Conservation (phyloP, 1,140 invertebrate species). For the Brachionus rotundiformis region DNA sequence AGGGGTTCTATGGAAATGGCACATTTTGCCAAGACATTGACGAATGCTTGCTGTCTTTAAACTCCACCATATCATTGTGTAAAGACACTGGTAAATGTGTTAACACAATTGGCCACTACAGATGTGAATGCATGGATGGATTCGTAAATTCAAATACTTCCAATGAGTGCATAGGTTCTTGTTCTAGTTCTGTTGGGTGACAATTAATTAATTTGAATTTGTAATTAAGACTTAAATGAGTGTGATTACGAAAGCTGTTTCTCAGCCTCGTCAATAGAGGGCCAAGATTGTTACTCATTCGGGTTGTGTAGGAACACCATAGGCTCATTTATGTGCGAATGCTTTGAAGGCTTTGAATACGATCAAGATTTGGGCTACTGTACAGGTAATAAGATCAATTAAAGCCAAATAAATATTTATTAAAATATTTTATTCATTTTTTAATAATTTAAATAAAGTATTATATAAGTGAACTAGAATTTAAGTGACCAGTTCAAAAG, state of each 20-base stretch:
- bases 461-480: too few relatives aligned
- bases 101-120: constrained; percentile 46
- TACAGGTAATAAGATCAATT: background rate
- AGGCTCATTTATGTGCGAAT: constrained; percentile 45
- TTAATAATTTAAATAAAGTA: too few relatives aligned
- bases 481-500: too few relatives aligned
- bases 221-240: constrained; percentile 19
- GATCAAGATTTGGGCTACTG: background rate
- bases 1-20: constrained; percentile 33
- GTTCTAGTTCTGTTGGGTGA: background rate
- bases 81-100: constrained; percentile 46
- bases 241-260: constrained; percentile 47
- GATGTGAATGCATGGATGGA: constrained; percentile 28
- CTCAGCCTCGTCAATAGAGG: background rate
- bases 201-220: too few relatives aligned
- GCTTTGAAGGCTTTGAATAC: constrained; percentile 48
- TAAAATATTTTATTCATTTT: background rate
- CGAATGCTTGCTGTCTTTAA: background rate
- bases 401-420: too few relatives aligned
- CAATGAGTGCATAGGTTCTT: constrained; percentile 7
- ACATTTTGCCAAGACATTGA: constrained; percentile 34
- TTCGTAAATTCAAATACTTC: constrained; percentile 17
- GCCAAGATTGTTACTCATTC: constrained; percentile 32
- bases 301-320: constrained; percentile 37
- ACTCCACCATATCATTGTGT: background rate